These are phyloP conservation scores for Pachypanchax playfairii DNA, from an alignment of 2,113 vertebrate species.

Conservation along the genomic window DNA sequence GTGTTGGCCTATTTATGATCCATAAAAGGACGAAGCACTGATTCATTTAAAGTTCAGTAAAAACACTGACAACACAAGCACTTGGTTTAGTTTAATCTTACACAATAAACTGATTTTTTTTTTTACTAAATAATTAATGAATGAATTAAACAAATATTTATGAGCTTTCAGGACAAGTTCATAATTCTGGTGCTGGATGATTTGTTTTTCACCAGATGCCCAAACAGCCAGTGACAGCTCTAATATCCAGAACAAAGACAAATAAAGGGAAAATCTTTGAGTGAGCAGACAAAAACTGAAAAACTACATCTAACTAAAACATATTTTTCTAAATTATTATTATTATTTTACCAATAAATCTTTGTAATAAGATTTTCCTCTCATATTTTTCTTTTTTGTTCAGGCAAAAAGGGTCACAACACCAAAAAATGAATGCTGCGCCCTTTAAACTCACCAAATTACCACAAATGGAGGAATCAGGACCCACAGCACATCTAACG, in stretches of 20 bases:
- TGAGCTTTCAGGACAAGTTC: too few relatives aligned
- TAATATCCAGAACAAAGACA: background rate
- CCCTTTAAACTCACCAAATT: background rate
- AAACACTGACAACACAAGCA: constrained; percentile 23
- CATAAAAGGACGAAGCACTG: constrained; percentile 21
- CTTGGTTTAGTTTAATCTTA: too few relatives aligned
- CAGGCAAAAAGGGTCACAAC: background rate
- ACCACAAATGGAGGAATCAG: background rate
- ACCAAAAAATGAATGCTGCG: background rate
- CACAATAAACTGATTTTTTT: too few relatives aligned
- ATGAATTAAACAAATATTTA: too few relatives aligned
- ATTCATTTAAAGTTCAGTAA: constrained; percentile 40
- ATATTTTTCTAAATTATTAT: too few relatives aligned
- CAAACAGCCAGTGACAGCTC: background rate
- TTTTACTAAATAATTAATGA: too few relatives aligned
- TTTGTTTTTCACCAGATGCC: constrained; percentile 2
- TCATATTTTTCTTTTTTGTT: background rate
- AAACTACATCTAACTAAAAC: too few relatives aligned
- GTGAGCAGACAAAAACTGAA: background rate
- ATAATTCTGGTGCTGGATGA: too few relatives aligned
- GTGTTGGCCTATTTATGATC: constrained; percentile 51
- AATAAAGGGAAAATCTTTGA: background rate
- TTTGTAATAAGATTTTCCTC: background rate
- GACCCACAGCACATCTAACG: background rate
- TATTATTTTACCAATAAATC: too few relatives aligned